Evolutionary conservation across 2,888 invertebrate species (phyloP).

Genomic region (Plagodis dolabraria): DNA sequence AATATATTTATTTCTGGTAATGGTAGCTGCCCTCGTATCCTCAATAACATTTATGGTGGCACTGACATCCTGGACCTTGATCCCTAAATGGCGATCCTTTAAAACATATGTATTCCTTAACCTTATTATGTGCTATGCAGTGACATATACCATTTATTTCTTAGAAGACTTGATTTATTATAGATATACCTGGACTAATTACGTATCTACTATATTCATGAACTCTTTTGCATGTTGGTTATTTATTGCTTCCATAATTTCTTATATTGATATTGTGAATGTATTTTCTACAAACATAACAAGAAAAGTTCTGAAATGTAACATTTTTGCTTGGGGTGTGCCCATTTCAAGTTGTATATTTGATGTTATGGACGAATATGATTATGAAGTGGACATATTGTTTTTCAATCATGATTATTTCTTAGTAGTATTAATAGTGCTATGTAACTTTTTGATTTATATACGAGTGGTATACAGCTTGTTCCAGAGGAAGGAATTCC

Average conservation of each 20-base stretch:
- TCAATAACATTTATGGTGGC: conserved; percentile 11
- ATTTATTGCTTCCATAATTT: conserved; percentile 13
- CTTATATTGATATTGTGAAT: conserved; percentile 25
- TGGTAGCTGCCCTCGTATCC: conserved; percentile 4
- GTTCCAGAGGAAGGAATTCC: conserved; percentile 4
- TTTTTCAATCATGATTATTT: background rate
- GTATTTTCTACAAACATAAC: conserved; percentile 15
- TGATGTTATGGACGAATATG: background rate
- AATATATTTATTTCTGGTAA: background rate
- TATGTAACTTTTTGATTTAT: conserved; percentile 15
- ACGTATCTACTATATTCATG: background rate
- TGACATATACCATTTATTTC: conserved; percentile 2
- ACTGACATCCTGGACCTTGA: conserved; percentile 10
- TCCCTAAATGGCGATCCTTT: conserved; percentile 25
- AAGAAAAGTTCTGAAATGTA: conserved; percentile 11
- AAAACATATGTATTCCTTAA: conserved; percentile 20
- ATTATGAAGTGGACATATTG: background rate
- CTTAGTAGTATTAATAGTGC: conserved; percentile 3
- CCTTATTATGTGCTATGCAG: conserved; percentile 10
- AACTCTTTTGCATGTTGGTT: conserved; percentile 21
- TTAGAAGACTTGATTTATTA: background rate
- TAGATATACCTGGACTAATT: no score
- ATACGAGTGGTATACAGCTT: conserved; percentile 17
- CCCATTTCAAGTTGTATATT: conserved; percentile 4
- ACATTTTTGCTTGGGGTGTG: conserved; percentile 18